Evolutionary conservation across 1,140 invertebrate genomes (phyloP).

Genomic region (Pararge aegeria): DNA sequence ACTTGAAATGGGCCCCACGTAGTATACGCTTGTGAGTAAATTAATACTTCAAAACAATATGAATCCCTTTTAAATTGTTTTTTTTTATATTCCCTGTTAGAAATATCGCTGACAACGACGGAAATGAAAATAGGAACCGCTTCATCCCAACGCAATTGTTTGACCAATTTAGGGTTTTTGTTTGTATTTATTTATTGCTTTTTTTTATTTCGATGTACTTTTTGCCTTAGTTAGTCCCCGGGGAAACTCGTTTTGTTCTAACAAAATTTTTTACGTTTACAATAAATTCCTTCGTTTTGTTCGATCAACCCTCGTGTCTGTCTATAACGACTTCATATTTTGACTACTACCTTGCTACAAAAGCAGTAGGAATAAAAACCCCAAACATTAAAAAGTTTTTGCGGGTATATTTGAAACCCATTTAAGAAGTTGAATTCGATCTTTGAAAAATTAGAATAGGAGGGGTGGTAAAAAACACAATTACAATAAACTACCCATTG

Average conservation of each 20-base stretch:
- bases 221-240: background rate
- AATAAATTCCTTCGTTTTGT: background rate
- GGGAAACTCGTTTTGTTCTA: background rate
- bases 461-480: no score
- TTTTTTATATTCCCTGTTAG: background rate
- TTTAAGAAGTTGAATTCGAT: no score
- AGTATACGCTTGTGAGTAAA: background rate
- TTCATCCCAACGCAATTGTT: constrained; percentile 7
- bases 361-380: no score
- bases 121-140: constrained; percentile 11
- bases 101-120: constrained; percentile 2
- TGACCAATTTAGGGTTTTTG: background rate
- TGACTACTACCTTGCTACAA: no score
- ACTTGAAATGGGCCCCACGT: background rate
- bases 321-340: no score
- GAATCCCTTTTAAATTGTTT: background rate
- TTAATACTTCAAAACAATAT: background rate
- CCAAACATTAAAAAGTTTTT: no score
- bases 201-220: background rate
- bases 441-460: no score
- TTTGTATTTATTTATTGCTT: background rate
- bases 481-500: no score
- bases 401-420: no score
- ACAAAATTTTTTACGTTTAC: background rate
- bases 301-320: no score